Base-by-base conservation (phyloP, 2,797 vertebrate genomes). In the Coregonus ussuriensis region DNA sequence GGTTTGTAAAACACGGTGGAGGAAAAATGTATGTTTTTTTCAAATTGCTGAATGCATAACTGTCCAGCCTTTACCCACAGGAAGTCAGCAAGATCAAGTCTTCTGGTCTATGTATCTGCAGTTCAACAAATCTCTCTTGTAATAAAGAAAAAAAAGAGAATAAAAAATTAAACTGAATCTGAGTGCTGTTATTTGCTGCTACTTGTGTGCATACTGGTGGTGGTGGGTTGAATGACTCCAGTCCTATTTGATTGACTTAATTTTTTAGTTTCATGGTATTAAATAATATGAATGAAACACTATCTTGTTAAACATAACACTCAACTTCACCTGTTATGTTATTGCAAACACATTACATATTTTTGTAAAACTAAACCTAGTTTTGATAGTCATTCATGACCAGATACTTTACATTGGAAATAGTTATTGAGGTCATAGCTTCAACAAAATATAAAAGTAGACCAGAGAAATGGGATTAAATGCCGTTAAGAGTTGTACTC, bases 1-100 rank as follows among this genome's bases (percentile, higher is more conserved):
- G 41, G 41, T 13, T 47, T 78, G 53, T 75, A 15, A 62, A 52
- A 37, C n/a, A 62, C 21, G 9, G 41, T 74, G 33, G 31, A 11
- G 3, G 13, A 21, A 3, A 53, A 69, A 53, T 56, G 25, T 68
- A 14, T 11, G 35, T n/a, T 47, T 70, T 13, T 47, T 11, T 47
- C 2, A 16, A 14, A 47, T 63, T n/a, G 11, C 37, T 84, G 81
- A 79, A 78, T 88, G 75, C 86, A 80, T 91, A 91, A 90, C 89
- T 96, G 67, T 96, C 85, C 85, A 96, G 95, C 92, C 93, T 97
- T 93, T 95, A 87, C 96, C 81, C 95, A 91, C 96, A 98, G 97
- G 94, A 94, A 70, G 82, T 93, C 93, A 91, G 89, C 93, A 92
- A 93, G 94, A 95, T 89, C 89, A 89, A 91, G 85, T 85, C 93